Evolutionary conservation across 2,888 invertebrate species (phyloP).

Genomic region (Philaethria dido): DNA sequence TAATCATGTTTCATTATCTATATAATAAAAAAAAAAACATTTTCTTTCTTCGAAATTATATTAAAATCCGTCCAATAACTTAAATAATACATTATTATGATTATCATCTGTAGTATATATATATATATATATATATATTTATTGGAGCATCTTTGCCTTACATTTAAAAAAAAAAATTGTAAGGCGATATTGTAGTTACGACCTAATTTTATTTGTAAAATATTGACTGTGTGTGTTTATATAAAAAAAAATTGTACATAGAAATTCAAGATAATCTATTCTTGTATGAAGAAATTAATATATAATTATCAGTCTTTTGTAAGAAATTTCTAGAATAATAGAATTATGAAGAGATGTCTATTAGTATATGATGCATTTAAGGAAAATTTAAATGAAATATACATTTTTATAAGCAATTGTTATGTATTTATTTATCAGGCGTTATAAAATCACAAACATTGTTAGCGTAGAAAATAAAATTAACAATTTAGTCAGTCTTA

Average conservation of each 20-base stretch:
- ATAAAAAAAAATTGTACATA: neutral
- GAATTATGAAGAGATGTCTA: neutral
- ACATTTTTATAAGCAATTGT: slow-evolving; percentile 11
- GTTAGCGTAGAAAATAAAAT: slow-evolving; percentile 30
- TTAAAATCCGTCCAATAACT: slow-evolving; percentile 17
- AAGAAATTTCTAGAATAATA: neutral
- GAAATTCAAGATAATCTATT: neutral
- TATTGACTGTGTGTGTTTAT: too few species aligned
- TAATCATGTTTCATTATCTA: neutral
- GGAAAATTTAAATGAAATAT: slow-evolving; percentile 10
- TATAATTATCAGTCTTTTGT: neutral
- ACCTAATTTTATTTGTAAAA: too few species aligned
- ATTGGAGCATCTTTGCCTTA: neutral
- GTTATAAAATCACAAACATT: slow-evolving; percentile 11
- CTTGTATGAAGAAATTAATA: neutral
- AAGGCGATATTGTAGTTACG: neutral
- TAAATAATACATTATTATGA: neutral
- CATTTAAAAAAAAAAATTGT: neutral
- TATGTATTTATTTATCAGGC: slow-evolving; percentile 16
- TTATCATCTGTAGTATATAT: neutral
- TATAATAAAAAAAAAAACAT: neutral
- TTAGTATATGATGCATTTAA: neutral
- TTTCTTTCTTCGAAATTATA: slow-evolving; percentile 8
- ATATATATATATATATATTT: too few species aligned
- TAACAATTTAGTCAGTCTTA: slow-evolving; percentile 38